phyloP scores from a whole-genome alignment of 2,888 invertebrate species.

The Cosmia trapezina region DNA sequence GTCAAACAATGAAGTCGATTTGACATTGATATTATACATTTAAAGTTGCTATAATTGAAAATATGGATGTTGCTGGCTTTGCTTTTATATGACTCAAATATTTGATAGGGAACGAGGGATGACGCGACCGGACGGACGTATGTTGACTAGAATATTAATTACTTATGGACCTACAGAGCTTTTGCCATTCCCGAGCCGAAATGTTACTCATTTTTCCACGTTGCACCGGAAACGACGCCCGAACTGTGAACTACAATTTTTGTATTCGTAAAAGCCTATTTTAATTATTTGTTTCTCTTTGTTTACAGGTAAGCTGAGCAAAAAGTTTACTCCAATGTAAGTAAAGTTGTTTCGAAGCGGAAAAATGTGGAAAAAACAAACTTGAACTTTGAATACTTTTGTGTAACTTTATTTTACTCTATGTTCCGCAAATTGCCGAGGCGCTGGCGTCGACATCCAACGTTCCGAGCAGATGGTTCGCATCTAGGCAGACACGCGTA shows the following conservation, averaged over 20 bases:
- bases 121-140: conserved; percentile 71
- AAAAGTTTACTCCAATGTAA: conserved; percentile 40
- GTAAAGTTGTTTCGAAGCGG: conserved; percentile 31
- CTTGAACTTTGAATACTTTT: conserved; percentile 32
- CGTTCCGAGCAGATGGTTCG: conserved; percentile 67
- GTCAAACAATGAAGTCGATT: no score
- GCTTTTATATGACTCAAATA: no score
- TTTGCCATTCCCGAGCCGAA: conserved; percentile 53
- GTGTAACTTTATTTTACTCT: conserved; percentile 72
- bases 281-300: conserved; percentile 56
- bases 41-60: no score
- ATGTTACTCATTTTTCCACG: conserved; percentile 58
- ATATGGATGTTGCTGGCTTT: no score
- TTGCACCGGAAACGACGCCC: conserved; percentile 35
- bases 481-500: conserved; percentile 57
- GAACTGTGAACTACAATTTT: conserved; percentile 30
- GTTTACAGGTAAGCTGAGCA: conserved; percentile 61
- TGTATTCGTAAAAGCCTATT: conserved; percentile 29
- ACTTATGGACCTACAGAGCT: conserved; percentile 63
- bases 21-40: no score
- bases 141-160: conserved; percentile 80
- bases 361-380: conserved; percentile 13
- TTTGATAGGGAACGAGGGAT: conserved; percentile 67
- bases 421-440: conserved; percentile 53
- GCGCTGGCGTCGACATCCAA: conserved; percentile 69